Conservation (phyloP, 2,888 invertebrate species). For the Mantis religiosa region DNA sequence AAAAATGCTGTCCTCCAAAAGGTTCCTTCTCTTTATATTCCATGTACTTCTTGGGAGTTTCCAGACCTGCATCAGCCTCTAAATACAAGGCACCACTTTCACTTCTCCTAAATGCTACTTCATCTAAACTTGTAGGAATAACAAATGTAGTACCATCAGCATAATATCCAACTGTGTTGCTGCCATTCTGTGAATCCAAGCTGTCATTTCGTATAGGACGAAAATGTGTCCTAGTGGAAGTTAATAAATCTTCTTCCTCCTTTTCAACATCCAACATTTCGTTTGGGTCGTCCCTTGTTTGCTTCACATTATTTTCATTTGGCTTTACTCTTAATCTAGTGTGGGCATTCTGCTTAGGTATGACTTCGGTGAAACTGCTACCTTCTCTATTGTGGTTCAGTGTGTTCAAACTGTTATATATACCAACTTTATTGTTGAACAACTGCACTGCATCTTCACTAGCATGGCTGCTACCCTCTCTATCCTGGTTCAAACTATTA, state of each 20-base stretch:
- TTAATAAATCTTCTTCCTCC: slow-evolving; percentile 65
- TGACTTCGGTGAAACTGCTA: slow-evolving; percentile 60
- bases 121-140: slow-evolving; percentile 57
- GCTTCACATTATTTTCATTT: not conserved
- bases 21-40: slow-evolving; percentile 44
- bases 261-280: slow-evolving; percentile 18
- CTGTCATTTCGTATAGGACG: slow-evolving; percentile 64
- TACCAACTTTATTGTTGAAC: not conserved
- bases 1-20: slow-evolving; percentile 37
- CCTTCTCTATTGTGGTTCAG: slow-evolving; percentile 59
- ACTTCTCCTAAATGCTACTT: slow-evolving; percentile 62
- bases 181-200: slow-evolving; percentile 36
- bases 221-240: slow-evolving; percentile 77
- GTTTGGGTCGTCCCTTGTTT: not conserved
- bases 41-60: slow-evolving; percentile 43
- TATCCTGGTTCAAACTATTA: slow-evolving; percentile 58
- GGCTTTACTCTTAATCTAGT: no score
- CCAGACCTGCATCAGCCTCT: slow-evolving; percentile 40
- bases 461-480: slow-evolving; percentile 57
- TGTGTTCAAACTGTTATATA: slow-evolving; percentile 48
- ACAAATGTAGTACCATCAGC: slow-evolving; percentile 72
- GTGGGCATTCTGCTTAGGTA: slow-evolving; percentile 40
- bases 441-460: no score
- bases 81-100: slow-evolving; percentile 59
- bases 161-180: slow-evolving; percentile 48